Percentiles rank a stretch among this genome's conserved stretches.
These are phyloP conservation scores for Leptocoma aspasia DNA, from an alignment of 2,113 vertebrate species.

Conservation along the genomic window DNA sequence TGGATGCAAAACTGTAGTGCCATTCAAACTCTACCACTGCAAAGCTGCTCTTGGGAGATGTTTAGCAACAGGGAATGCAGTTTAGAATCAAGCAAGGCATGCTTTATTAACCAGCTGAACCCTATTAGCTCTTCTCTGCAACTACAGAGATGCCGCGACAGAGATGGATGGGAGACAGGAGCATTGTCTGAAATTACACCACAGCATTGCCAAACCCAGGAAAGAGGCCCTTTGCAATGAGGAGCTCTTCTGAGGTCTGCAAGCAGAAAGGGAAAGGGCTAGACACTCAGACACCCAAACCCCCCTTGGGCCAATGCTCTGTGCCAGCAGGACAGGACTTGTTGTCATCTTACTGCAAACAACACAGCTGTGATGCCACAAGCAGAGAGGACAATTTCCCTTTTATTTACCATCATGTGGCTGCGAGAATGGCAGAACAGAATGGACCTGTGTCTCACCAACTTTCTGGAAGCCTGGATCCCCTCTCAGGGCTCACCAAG, in stretches of 20 bases:
- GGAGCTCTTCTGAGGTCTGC: background rate
- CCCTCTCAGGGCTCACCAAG: background rate
- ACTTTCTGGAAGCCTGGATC: background rate
- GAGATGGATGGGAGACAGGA: background rate
- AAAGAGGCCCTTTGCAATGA: background rate
- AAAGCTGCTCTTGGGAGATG: background rate
- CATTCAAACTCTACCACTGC: background rate
- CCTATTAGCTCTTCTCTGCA: background rate
- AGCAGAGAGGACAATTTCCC: background rate
- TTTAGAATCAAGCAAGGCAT: background rate
- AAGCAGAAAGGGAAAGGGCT: background rate
- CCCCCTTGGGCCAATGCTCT: background rate
- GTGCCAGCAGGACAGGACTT: background rate
- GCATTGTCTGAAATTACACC: background rate
- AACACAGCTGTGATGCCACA: background rate
- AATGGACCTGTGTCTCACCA: background rate
- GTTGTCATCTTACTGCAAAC: background rate
- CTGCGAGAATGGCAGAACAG: background rate
- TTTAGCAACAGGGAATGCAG: background rate
- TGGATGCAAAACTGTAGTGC: background rate
- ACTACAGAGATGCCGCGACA: rapidly evolving
- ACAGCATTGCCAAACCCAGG: background rate
- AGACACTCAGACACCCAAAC: background rate
- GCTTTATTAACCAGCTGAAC: background rate
- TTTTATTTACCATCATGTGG: background rate